Evolutionary conservation across 1,140 invertebrate genomes (phyloP).

Genomic region (Polypedilum pembai): DNA sequence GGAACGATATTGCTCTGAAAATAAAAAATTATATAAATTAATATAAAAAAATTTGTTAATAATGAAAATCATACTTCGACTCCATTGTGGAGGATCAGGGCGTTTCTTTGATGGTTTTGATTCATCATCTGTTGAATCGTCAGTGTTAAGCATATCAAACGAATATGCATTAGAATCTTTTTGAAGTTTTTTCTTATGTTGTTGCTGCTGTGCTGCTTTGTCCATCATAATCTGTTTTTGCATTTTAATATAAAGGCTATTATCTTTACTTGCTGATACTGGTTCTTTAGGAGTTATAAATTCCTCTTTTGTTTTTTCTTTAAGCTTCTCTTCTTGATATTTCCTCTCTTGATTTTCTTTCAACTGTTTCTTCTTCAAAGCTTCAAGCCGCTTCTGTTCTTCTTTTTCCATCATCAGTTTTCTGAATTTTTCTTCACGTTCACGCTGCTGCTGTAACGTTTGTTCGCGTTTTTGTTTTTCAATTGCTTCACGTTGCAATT

Average conservation of each 20-base stretch:
- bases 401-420: constrained; percentile 51
- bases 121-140: constrained; percentile 52
- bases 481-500: constrained; percentile 49
- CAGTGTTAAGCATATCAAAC: constrained; percentile 46
- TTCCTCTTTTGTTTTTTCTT: constrained; percentile 40
- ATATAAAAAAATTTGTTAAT: constrained; percentile 32
- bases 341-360: constrained; percentile 41
- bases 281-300: constrained; percentile 37
- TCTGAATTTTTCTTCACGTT: constrained; percentile 44
- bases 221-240: constrained; percentile 34
- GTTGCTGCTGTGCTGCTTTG: constrained; percentile 34
- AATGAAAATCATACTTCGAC: constrained; percentile 41
- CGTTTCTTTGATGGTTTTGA: constrained; percentile 44
- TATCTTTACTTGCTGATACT: constrained; percentile 34
- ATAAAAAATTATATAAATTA: constrained; percentile 31
- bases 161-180: constrained; percentile 34
- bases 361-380: constrained; percentile 37
- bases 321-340: constrained; percentile 42
- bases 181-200: constrained; percentile 35
- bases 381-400: constrained; percentile 42
- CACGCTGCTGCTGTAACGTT: constrained; percentile 34
- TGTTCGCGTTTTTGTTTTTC: constrained; percentile 45
- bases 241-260: constrained; percentile 33
- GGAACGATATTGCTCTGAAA: constrained; percentile 35
- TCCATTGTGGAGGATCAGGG: constrained; percentile 48